phyloP scores from a whole-genome alignment of 2,888 invertebrate genomes.

The Pyrgus malvae region DNA sequence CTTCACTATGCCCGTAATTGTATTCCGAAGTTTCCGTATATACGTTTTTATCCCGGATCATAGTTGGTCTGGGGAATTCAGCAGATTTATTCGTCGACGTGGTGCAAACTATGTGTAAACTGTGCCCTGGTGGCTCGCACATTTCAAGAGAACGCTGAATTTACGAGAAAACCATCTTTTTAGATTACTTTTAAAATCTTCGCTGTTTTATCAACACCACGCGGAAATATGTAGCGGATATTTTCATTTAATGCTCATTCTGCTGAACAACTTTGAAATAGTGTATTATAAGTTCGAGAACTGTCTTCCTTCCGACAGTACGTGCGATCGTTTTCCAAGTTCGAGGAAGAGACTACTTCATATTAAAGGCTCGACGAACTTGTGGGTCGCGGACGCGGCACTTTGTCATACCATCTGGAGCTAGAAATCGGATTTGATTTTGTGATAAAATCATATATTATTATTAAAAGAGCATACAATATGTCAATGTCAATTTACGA shows the following conservation, averaged over 20 bases:
- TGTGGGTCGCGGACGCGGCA: conserved; percentile 49
- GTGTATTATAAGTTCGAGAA: conserved; percentile 34
- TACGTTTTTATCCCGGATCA: conserved; percentile 35
- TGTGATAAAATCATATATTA: conserved; percentile 40
- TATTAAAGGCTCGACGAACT: conserved; percentile 49
- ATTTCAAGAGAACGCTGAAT: conserved; percentile 41
- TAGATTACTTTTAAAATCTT: conserved; percentile 26
- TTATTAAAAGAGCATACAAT: not conserved
- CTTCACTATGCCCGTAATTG: conserved; percentile 47
- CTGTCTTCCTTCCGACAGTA: conserved; percentile 39
- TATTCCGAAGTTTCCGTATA: conserved; percentile 33
- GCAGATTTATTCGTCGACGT: conserved; percentile 48
- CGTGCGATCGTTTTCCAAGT: conserved; percentile 57
- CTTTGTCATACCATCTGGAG: conserved; percentile 56
- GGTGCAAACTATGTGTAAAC: conserved; percentile 55
- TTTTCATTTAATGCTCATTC: conserved; percentile 38
- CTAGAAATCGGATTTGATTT: conserved; percentile 44
- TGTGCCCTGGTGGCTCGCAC: conserved; percentile 49
- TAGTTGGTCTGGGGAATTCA: conserved; percentile 44
- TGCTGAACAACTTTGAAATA: conserved; percentile 32
- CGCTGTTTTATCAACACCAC: conserved; percentile 30
- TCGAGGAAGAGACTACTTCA: conserved; percentile 56
- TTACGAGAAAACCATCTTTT: conserved; percentile 37
- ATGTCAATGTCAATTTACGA: no score
- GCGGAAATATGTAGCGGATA: conserved; percentile 22